Conservation (phyloP, 2,797 vertebrate species). For the Alfaro cultratus region DNA sequence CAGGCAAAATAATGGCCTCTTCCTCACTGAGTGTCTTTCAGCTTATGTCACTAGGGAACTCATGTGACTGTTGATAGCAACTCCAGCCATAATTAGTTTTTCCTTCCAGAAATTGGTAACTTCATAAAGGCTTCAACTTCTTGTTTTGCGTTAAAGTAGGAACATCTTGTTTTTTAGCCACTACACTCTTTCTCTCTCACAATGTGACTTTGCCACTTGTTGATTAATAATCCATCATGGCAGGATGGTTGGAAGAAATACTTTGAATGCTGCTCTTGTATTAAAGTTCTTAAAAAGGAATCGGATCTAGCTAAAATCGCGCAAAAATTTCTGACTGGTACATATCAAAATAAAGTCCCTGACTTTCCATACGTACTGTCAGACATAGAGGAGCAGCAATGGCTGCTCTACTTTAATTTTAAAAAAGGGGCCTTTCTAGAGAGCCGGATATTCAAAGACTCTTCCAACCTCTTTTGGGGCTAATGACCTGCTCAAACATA, state of each 20-base stretch:
- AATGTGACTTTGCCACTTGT: neutral
- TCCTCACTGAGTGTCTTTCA: neutral
- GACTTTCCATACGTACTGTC: conserved; percentile 33
- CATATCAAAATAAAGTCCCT: conserved; percentile 27
- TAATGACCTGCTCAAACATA: conserved; percentile 77
- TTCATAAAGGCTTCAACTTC: neutral
- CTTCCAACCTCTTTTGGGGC: conserved; percentile 71
- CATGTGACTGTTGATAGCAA: neutral
- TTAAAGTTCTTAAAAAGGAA: neutral
- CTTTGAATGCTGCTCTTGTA: neutral
- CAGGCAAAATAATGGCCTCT: neutral
- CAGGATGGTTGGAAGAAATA: neutral
- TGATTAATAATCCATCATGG: neutral
- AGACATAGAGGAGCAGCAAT: conserved; percentile 41
- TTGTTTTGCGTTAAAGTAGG: neutral
- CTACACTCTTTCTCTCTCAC: neutral
- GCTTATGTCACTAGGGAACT: neutral
- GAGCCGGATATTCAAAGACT: conserved; percentile 70
- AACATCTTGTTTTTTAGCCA: neutral
- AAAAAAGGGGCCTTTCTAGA: conserved; percentile 63
- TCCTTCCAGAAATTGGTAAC: neutral
- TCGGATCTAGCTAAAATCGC: neutral
- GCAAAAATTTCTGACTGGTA: neutral
- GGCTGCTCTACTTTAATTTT: conserved; percentile 34
- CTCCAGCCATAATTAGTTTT: neutral